Percentiles rank a stretch among this genome's conserved stretches.
These are phyloP conservation scores for Octomys mimax DNA, from an alignment of 2,797 vertebrate genomes.

Conservation along the genomic window DNA sequence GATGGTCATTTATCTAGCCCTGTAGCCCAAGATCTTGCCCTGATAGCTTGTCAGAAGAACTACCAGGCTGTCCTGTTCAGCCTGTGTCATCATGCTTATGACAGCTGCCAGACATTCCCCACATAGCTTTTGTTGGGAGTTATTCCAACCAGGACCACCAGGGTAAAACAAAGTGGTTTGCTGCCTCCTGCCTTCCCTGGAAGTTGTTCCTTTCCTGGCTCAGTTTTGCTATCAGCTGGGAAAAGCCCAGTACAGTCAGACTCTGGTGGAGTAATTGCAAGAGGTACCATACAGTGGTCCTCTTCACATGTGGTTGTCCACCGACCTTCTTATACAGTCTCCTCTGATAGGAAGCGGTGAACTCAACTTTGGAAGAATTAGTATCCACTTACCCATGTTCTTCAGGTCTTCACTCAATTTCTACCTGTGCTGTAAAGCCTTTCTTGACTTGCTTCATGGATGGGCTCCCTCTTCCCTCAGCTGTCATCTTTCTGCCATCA, in stretches of 20 bases:
- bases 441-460: not conserved
- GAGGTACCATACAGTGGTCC: not conserved
- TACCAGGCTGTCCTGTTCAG: too few relatives aligned
- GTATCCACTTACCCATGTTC: not conserved
- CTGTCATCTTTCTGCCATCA: not conserved
- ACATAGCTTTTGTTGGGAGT: too few relatives aligned
- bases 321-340: not conserved
- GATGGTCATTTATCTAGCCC: too few relatives aligned
- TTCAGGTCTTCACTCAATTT: not conserved
- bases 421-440: not conserved
- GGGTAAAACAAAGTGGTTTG: too few relatives aligned
- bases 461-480: not conserved
- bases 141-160: too few relatives aligned
- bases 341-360: not conserved
- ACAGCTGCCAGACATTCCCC: too few relatives aligned
- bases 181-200: too few relatives aligned
- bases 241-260: not conserved
- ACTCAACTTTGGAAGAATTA: conserved; percentile 2
- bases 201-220: too few relatives aligned
- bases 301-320: not conserved
- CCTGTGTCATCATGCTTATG: too few relatives aligned
- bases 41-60: too few relatives aligned
- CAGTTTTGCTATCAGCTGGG: not conserved
- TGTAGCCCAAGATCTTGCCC: too few relatives aligned
- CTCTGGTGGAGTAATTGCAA: not conserved